Evolutionary conservation across 2,797 vertebrate genomes (phyloP).

Genomic region (Myotis planiceps): DNA sequence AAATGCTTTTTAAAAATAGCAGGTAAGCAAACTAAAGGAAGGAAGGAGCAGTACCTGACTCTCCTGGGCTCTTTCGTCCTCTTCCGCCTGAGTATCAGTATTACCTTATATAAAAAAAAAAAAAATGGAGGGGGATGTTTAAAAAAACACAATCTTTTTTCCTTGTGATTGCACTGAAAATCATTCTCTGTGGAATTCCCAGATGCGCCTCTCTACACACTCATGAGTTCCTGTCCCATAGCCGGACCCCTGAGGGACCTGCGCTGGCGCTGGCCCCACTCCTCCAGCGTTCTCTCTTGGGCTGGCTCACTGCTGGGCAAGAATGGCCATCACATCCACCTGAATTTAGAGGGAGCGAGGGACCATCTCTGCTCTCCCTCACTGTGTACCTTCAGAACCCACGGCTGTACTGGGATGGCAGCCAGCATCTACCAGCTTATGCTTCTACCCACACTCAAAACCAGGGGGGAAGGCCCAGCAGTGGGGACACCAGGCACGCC

Average conservation of each 20-base stretch:
- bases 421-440: fast-evolving
- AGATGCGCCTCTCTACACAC: background rate
- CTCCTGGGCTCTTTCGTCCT: slow-evolving; percentile 94
- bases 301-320: background rate
- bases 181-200: background rate
- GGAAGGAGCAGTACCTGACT: slow-evolving; percentile 90
- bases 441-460: background rate
- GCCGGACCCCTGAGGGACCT: background rate
- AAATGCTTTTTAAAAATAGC: background rate
- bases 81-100: slow-evolving; percentile 89
- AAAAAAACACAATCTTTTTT: too few species aligned
- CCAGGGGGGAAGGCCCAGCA: too few species aligned
- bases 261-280: fast-evolving
- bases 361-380: background rate
- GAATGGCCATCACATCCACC: too few species aligned
- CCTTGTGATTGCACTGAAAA: background rate
- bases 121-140: background rate
- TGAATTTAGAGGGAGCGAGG: background rate
- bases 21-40: background rate
- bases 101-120: slow-evolving; percentile 85
- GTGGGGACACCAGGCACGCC: background rate
- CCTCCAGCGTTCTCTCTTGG: background rate
- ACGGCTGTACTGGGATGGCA: fast-evolving
- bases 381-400: background rate
- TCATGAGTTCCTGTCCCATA: fast-evolving